Percentiles rank a stretch among this genome's conserved stretches.
These are phyloP conservation scores for Adelognathus sp. DNA, from an alignment of 2,888 invertebrate species.

Conservation along the genomic window DNA sequence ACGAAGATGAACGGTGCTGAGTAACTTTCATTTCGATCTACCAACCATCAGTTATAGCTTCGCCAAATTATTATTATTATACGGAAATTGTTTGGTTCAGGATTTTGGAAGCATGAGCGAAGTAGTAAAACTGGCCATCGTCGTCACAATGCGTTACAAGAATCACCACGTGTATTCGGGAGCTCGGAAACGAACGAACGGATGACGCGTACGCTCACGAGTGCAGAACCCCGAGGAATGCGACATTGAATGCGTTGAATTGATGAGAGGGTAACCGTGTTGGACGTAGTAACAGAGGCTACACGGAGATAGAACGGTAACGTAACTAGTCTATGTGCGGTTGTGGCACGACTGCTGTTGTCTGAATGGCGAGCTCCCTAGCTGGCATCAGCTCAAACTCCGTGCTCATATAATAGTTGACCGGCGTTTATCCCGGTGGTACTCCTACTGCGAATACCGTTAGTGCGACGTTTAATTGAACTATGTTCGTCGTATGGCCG, in stretches of 20 bases:
- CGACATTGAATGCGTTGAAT: constrained; percentile 70
- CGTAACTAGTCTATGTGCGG: constrained; percentile 22
- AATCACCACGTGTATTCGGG: background rate
- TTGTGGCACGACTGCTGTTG: constrained; percentile 33
- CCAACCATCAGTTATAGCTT: too few relatives aligned
- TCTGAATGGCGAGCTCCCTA: constrained; percentile 38
- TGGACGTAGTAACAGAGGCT: constrained; percentile 56
- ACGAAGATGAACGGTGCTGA: too few relatives aligned
- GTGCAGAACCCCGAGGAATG: constrained; percentile 61
- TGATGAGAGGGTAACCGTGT: constrained; percentile 69
- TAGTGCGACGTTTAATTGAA: background rate
- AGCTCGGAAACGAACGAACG: background rate
- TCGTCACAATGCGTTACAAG: background rate
- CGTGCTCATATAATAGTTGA: constrained; percentile 13
- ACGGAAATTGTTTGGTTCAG: background rate
- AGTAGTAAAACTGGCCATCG: background rate
- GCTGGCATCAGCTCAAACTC: constrained; percentile 2
- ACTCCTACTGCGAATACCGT: background rate
- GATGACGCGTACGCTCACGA: constrained; percentile 22
- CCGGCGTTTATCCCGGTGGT: background rate
- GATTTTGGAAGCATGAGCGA: background rate
- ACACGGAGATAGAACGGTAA: constrained; percentile 38
- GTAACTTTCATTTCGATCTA: too few relatives aligned
- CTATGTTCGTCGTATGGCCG: background rate
- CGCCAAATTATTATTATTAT: too few relatives aligned